A percentile compares a stretch with the other conserved stretches of the same genome.
These are phyloP conservation scores for Ciconia maguari DNA, from an alignment of 2,113 vertebrate species.

Conservation along the genomic window DNA sequence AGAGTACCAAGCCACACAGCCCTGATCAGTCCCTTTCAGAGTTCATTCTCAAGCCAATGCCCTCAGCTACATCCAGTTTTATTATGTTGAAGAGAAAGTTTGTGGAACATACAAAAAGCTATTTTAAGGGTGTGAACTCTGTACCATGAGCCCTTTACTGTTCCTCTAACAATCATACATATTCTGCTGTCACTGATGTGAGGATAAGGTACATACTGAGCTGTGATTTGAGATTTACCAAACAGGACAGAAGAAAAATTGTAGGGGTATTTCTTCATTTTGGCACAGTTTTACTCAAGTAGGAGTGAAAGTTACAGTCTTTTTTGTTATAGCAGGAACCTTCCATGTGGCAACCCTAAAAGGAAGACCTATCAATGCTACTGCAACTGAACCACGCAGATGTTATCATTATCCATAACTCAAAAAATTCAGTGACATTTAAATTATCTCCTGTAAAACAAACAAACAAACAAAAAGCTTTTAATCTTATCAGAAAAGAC, in stretches of 20 bases:
- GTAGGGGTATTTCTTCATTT: background rate
- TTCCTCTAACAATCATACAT: background rate
- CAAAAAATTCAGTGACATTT: background rate
- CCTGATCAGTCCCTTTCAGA: background rate
- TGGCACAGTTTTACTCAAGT: background rate
- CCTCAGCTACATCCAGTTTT: background rate
- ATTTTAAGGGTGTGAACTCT: background rate
- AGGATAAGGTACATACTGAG: background rate
- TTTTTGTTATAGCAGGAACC: background rate
- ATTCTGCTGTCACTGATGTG: background rate
- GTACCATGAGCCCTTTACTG: rapidly evolving
- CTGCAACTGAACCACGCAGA: background rate
- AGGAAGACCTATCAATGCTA: background rate
- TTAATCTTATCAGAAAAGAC: background rate
- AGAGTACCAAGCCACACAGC: background rate
- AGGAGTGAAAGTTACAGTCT: background rate
- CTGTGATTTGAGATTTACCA: background rate
- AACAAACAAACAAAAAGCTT: background rate
- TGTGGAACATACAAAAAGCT: background rate
- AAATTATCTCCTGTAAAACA: background rate
- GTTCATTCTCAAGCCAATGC: background rate
- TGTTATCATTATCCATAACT: background rate
- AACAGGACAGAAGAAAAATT: background rate
- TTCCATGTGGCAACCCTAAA: background rate
- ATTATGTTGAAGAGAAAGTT: background rate